Base-by-base conservation (phyloP, 2,113 vertebrate genomes). In the Nothoprocta perdicaria region DNA sequence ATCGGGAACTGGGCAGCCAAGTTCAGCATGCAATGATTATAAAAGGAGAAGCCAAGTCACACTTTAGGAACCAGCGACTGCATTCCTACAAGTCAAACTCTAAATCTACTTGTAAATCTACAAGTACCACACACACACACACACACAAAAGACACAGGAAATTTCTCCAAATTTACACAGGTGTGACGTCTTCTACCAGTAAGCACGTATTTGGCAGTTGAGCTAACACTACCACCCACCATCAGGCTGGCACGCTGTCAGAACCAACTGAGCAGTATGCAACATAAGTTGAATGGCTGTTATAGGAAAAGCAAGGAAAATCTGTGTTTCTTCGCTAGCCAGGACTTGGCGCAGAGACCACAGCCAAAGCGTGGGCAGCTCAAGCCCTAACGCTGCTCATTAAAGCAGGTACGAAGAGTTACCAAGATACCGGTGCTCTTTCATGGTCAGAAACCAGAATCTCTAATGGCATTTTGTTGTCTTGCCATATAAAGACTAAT, bases 121-220 rank as follows among this genome's bases (percentile, higher is more conserved):
- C 58, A 88, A 86, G 21, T 24, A 81, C 40, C 3, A 48, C 48
- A 31, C 2, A 48, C 3, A n/a, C n/a, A 48, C 2, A 31, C 1
- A 22, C 26, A 27, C 33, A 41, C 75, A 14, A 63, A 53, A 31
- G 3, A 55, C 62, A 41, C 29, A 35, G 38, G 48, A 86, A 90
- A 80, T 9, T 27, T 46, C 14, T 74, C 35, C 82, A 88, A 43
- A 82, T 88, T 90, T 80, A 61, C 17, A 11, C 11, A 85, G 80
- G 88, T 83, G 9, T 1, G 57, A 61, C 14, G 35, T 60, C 79
- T 83, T 48, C 45, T 45, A 83, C 38, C 13, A 89, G 17, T 23
- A 72, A 75, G 61, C 76, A 43, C 68, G 62, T 74, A 75, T 62
- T 84, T 80, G 89, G 91, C 92, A 93, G 83, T 94, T 94, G 84